Base-by-base conservation (phyloP, 2,797 vertebrate species). In the Anguilla marmorata region DNA sequence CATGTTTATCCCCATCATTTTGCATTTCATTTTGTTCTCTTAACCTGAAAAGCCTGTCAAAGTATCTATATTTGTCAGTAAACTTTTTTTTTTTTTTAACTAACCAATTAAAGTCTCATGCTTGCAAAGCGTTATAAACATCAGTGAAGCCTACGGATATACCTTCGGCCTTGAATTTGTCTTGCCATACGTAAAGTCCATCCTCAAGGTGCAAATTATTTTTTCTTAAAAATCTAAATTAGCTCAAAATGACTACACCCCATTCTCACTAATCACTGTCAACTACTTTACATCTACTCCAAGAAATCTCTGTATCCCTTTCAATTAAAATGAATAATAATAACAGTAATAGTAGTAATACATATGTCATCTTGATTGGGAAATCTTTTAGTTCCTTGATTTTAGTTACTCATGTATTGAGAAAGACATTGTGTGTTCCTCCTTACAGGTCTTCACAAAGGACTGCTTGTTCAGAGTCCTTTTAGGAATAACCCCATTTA, bases 11-110 rank as follows among this genome's bases (percentile, higher is more conserved):
- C 21, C 83, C 86, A 69, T 80, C n/a, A 27, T 69, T 69, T 69
- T 69, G n/a, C 56, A 84, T 87, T 86, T 93, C 93, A 69, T 85
- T 84, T 89, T 54, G 12, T 74, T 91, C 41, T 86, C 41, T 86
- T 80, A 88, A 90, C 21, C 45, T 89, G 69, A 90, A 88, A 86
- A 91, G 58, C 37, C 86, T 58, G 56, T 41, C 41, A 56, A 58
- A 33, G 87, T 84, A 90, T 86, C 92, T 90, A 89, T 92, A 91
- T 91, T 45, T 72, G 58, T 83, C 85, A 87, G 84, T 66, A 79
- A 30, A 66, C 27, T 85, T 86, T 14, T 72, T 30, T 86, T 41
- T 86, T 86, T 87, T 86, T 88, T 16, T 54, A 72, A 30, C 87
- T 86, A 85, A 56, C 86, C 89, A 41, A 19, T 48, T 33, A 84